These are phyloP conservation scores for Chondrosia reniformis DNA, from an alignment of 37 sponge, comb jelly and placozoan genomes.

Conservation along the genomic window DNA sequence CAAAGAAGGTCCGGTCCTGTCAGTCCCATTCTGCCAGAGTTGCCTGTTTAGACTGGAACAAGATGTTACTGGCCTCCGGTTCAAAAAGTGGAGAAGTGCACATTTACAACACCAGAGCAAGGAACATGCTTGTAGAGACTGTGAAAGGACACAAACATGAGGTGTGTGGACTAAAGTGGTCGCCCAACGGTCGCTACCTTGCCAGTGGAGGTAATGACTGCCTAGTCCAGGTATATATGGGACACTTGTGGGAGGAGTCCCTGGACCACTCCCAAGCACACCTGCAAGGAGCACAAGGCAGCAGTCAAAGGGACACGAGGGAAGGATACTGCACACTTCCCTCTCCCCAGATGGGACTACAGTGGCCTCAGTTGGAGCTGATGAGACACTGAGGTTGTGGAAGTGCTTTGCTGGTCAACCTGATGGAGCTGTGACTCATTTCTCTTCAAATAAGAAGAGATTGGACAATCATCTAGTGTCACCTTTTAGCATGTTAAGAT, in stretches of 20 bases:
- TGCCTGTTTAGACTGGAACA: constrained; percentile 74
- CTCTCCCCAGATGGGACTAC: constrained; percentile 72
- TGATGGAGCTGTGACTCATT: too few species aligned
- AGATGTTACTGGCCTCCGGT: constrained; percentile 63
- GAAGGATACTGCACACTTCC: constrained; percentile 65
- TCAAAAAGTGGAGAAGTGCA: constrained; percentile 69
- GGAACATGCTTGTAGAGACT: constrained; percentile 18
- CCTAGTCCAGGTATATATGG: constrained; percentile 80
- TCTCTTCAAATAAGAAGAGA: too few species aligned
- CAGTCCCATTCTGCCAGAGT: constrained; percentile 62
- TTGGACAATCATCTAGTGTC: too few species aligned
- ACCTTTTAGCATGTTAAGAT: too few species aligned
- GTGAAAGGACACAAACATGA: constrained; percentile 67
- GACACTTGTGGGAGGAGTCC: constrained; percentile 39
- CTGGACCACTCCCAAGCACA: constrained; percentile 48
- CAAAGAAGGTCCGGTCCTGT: constrained; percentile 57
- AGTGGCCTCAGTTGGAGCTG: constrained; percentile 83
- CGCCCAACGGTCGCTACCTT: constrained; percentile 65
- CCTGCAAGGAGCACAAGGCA: constrained; percentile 71
- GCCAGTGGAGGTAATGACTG: constrained; percentile 94
- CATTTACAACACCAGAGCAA: constrained; percentile 74
- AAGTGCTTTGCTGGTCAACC: constrained; percentile 77
- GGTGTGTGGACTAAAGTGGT: constrained; percentile 93
- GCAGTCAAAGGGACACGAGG: constrained; percentile 87
- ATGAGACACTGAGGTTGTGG: constrained; percentile 93